Conservation (phyloP, 2,113 vertebrate genomes). For the Hydropotes inermis region DNA sequence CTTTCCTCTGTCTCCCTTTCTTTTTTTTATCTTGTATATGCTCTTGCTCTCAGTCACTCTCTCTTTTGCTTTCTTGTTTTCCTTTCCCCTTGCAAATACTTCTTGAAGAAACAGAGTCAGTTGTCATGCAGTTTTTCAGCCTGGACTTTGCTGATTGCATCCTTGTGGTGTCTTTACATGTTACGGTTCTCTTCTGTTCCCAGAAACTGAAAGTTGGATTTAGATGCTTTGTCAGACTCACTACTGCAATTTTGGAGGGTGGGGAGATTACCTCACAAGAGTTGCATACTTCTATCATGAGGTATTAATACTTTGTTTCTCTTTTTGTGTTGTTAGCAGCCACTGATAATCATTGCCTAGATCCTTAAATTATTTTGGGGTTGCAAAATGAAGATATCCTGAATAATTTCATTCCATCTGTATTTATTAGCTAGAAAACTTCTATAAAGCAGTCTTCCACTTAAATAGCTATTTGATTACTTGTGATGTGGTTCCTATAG, state of each 20-base stretch:
- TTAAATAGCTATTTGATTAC: not conserved
- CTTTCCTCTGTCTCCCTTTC: not conserved
- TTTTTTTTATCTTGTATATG: not conserved
- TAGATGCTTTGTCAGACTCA: not conserved
- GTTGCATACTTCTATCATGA: not conserved
- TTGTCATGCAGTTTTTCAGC: not conserved
- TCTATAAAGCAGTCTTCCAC: not conserved
- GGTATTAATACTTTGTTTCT: not conserved
- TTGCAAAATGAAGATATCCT: not conserved
- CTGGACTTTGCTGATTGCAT: not conserved
- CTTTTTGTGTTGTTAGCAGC: not conserved
- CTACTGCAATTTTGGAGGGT: not conserved
- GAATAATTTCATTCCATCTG: not conserved
- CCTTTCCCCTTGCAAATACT: not conserved
- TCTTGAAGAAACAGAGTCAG: not conserved
- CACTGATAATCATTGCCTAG: not conserved
- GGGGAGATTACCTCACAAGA: not conserved
- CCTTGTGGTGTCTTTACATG: not conserved
- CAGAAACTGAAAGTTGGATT: not conserved
- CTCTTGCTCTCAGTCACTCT: not conserved
- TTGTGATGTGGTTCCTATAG: not conserved
- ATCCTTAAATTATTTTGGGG: not conserved
- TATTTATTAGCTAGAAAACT: not conserved
- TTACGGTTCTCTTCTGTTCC: not conserved
- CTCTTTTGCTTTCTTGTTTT: not conserved